Conservation (phyloP, 2,888 invertebrate species). For the Onchidella celtica region DNA sequence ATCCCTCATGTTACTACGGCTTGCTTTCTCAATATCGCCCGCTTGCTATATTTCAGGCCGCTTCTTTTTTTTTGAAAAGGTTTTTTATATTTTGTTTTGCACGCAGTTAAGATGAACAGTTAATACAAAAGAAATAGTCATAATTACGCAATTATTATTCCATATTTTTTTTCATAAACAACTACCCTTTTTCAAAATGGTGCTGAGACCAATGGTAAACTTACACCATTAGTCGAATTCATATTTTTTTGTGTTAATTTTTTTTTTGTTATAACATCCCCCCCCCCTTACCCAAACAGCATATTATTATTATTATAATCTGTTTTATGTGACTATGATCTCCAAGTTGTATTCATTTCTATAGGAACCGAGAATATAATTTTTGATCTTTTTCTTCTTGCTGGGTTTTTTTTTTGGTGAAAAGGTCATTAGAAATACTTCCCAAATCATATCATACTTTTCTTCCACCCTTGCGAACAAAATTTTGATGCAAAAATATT, state of each 20-base stretch:
- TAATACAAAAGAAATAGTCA: constrained; percentile 25
- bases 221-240: constrained; percentile 29
- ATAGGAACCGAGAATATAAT: too few species aligned
- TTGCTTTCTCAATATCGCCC: constrained; percentile 17
- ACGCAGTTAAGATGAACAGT: constrained; percentile 2
- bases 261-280: background rate
- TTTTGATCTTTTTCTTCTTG: too few species aligned
- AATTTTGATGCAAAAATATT: too few species aligned
- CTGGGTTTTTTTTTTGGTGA: too few species aligned
- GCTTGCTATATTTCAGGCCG: constrained; percentile 23
- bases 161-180: background rate
- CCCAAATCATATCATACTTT: too few species aligned
- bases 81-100: background rate
- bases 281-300: background rate
- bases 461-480: too few species aligned
- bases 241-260: constrained; percentile 1
- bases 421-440: too few species aligned
- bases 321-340: background rate
- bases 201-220: constrained; percentile 40
- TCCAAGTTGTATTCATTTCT: background rate
- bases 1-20: background rate
- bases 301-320: background rate
- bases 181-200: constrained; percentile 40
- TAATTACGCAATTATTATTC: constrained; percentile 20
- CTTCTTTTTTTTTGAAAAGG: background rate